A percentile compares a stretch with the other conserved stretches of the same genome.
Conservation (phyloP, 2,888 invertebrate species). For the Polydrusus tereticollis region DNA sequence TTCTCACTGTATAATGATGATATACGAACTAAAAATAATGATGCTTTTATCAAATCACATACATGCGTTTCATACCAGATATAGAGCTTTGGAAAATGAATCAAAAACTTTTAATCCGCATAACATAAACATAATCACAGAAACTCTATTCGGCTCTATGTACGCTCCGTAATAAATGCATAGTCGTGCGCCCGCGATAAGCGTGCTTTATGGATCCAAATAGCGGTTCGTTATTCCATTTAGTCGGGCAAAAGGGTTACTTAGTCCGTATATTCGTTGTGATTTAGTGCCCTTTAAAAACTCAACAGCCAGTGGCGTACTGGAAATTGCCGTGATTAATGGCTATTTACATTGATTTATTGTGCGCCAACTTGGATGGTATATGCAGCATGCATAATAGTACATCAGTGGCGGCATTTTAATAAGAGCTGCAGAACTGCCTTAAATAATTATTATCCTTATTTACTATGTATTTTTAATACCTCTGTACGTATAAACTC, state of each 20-base stretch:
- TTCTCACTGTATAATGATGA: too few species aligned
- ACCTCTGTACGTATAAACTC: too few species aligned
- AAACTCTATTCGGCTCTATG: constrained; percentile 50
- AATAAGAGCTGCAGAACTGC: too few species aligned
- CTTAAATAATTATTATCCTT: too few species aligned
- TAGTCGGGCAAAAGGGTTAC: constrained; percentile 35
- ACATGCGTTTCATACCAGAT: constrained; percentile 28
- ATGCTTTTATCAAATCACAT: background rate
- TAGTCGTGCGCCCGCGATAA: constrained; percentile 62
- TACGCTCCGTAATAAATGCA: constrained; percentile 61
- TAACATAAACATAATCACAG: constrained; percentile 49
- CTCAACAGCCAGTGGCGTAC: constrained; percentile 24
- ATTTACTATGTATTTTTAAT: too few species aligned
- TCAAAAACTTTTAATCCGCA: constrained; percentile 42
- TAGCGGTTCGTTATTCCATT: constrained; percentile 43
- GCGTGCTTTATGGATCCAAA: constrained; percentile 59
- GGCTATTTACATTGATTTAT: too few species aligned
- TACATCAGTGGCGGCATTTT: too few species aligned
- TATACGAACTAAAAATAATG: too few species aligned
- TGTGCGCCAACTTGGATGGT: too few species aligned
- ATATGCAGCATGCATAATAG: too few species aligned
- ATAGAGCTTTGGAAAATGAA: constrained; percentile 41
- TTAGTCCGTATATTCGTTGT: constrained; percentile 22
- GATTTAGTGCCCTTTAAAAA: constrained; percentile 22
- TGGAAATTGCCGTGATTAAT: too few species aligned